These are phyloP conservation scores for Oscheius sp. DNA, from an alignment of 2,888 invertebrate species.

Conservation along the genomic window DNA sequence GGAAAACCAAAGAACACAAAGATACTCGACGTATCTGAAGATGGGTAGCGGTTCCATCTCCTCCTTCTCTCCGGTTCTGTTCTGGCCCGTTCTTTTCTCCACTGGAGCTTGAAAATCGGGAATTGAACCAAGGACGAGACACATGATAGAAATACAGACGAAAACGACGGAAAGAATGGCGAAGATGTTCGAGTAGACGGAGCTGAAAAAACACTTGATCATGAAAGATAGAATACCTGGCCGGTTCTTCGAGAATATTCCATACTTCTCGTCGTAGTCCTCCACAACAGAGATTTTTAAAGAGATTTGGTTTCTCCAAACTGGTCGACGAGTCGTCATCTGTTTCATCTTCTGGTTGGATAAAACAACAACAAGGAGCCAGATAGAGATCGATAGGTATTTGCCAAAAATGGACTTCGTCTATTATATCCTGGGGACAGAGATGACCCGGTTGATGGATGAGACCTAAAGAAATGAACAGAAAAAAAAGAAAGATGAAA, in stretches of 20 bases:
- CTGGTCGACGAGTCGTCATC: conserved; percentile 42
- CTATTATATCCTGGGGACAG: conserved; percentile 72
- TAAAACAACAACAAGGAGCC: conserved; percentile 58
- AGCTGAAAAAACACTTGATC: conserved; percentile 38
- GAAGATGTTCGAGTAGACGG: conserved; percentile 59
- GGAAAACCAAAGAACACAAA: conserved; percentile 66
- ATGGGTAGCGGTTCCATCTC: conserved; percentile 63
- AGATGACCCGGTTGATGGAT: conserved; percentile 72
- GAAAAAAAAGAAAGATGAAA: background rate
- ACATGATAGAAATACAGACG: conserved; percentile 63
- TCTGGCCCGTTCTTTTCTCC: background rate
- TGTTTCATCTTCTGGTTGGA: conserved; percentile 26
- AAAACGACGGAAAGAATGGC: conserved; percentile 61
- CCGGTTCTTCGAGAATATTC: conserved; percentile 63
- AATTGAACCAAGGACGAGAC: conserved; percentile 61
- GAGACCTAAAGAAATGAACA: conserved; percentile 34
- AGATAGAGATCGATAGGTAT: conserved; percentile 51
- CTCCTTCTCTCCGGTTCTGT: conserved; percentile 29
- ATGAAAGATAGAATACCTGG: conserved; percentile 34
- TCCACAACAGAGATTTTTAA: conserved; percentile 56
- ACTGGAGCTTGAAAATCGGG: conserved; percentile 61
- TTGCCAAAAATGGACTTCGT: conserved; percentile 72
- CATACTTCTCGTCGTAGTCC: conserved; percentile 53
- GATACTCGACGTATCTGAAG: conserved; percentile 57
- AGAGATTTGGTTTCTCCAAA: conserved; percentile 53